Percentiles rank a stretch among this genome's conserved stretches.
phyloP scores from a whole-genome alignment of 2,888 invertebrate species.

The Bellardia bayeri region DNA sequence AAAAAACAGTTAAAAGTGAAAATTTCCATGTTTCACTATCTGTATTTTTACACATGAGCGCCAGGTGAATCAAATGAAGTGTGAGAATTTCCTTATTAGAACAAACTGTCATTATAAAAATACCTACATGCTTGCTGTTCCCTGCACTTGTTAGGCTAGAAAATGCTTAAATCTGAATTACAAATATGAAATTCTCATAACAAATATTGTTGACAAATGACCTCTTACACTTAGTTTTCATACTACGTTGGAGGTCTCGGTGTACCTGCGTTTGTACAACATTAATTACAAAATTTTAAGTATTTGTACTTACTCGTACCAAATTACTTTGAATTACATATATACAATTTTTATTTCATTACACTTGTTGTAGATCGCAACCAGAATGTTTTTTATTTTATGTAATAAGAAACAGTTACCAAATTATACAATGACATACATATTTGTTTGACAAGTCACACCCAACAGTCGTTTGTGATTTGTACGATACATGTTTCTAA shows the following conservation, averaged over 20 bases:
- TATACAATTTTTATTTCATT: not conserved
- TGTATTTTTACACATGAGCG: not conserved
- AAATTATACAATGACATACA: too few species aligned
- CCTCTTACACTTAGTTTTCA: not conserved
- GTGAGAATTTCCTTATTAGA: not conserved
- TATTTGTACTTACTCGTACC: not conserved
- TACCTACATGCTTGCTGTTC: not conserved
- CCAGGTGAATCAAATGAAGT: not conserved
- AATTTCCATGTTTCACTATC: not conserved
- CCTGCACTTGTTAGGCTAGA: not conserved
- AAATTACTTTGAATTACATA: not conserved
- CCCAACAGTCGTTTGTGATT: too few species aligned
- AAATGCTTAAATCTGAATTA: not conserved
- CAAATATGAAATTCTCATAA: slow-evolving; percentile 14
- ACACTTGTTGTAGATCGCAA: slow-evolving; percentile 5
- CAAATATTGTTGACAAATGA: not conserved
- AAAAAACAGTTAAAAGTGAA: not conserved
- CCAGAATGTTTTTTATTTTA: not conserved
- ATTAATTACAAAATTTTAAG: slow-evolving; percentile 24
- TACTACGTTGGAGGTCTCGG: slow-evolving; percentile 41
- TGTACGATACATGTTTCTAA: too few species aligned
- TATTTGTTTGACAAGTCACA: too few species aligned
- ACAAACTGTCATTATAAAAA: not conserved
- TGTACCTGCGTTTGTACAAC: not conserved
- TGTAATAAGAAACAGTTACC: not conserved